A percentile compares a stretch with the other conserved stretches of the same genome.
Conservation (phyloP, 2,113 vertebrate genomes). For the Lynx canadensis region DNA sequence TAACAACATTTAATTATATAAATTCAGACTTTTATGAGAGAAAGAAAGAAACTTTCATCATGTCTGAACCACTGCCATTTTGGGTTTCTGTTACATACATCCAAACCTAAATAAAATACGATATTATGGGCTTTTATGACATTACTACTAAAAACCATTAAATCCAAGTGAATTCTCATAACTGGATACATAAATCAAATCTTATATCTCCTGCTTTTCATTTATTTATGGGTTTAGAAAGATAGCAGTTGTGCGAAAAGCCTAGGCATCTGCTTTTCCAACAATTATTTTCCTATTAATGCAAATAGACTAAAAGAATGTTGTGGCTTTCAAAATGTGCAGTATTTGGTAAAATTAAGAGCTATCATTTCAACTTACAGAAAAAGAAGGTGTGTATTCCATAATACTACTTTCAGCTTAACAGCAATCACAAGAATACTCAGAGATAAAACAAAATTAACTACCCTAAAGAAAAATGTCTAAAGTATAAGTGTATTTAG, state of each 20-base stretch:
- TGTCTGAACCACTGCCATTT: not conserved
- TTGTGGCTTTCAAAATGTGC: not conserved
- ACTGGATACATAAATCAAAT: not conserved
- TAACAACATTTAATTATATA: slow-evolving; percentile 1
- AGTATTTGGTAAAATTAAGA: not conserved
- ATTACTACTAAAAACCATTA: not conserved
- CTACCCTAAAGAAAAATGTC: not conserved
- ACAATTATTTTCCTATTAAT: not conserved
- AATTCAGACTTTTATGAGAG: not conserved
- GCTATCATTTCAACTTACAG: not conserved
- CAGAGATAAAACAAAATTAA: not conserved
- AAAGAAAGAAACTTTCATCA: not conserved
- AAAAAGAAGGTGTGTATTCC: not conserved
- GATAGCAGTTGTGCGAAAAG: not conserved
- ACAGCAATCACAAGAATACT: not conserved
- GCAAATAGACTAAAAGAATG: not conserved
- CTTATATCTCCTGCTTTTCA: not conserved
- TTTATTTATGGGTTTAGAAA: not conserved
- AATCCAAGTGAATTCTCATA: not conserved
- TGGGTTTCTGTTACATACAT: not conserved
- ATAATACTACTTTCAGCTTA: not conserved
- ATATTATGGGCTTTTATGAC: not conserved
- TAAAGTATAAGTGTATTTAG: not conserved
- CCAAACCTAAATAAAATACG: not conserved
- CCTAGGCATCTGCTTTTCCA: not conserved